Conservation (phyloP, 37 sponge, comb jelly and placozoan species). For the Eunapius fragilis region DNA sequence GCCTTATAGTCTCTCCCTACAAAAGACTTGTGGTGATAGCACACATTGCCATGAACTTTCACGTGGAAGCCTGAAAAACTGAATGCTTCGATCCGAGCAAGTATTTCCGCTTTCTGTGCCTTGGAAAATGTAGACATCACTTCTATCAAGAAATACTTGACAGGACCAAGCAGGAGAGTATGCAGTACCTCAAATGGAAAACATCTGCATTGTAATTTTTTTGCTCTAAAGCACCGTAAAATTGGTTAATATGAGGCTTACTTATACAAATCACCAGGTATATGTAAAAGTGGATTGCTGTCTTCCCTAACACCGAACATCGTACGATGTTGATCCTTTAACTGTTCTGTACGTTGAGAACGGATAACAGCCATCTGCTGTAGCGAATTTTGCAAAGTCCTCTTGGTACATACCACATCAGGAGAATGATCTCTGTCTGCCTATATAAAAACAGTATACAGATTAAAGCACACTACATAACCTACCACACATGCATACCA, state of each 20-base stretch:
- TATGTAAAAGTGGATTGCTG: background rate
- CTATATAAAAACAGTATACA: background rate
- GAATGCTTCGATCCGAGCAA: conserved; percentile 31
- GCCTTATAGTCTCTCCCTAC: conserved; percentile 63
- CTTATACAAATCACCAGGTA: background rate
- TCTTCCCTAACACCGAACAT: background rate
- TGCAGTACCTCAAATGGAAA: too few relatives aligned
- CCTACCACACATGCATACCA: conserved; percentile 9
- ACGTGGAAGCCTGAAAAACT: conserved; percentile 36
- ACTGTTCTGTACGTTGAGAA: background rate
- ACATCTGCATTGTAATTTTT: background rate
- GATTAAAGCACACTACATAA: background rate
- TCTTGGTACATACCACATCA: background rate
- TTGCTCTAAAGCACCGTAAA: background rate
- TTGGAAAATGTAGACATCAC: conserved; percentile 7
- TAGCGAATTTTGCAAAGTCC: conserved; percentile 3
- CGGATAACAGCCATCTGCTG: background rate
- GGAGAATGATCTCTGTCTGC: conserved; percentile 3
- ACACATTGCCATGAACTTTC: conserved; percentile 28
- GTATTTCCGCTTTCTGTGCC: conserved; percentile 21
- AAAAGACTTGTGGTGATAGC: conserved; percentile 40
- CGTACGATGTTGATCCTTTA: conserved; percentile 1
- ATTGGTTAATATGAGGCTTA: background rate
- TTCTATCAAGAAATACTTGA: conserved; percentile 40
- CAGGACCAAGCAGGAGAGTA: too few relatives aligned